Base-by-base conservation (phyloP, 2,113 vertebrate genomes). In the Phylloscopus whistleri region DNA sequence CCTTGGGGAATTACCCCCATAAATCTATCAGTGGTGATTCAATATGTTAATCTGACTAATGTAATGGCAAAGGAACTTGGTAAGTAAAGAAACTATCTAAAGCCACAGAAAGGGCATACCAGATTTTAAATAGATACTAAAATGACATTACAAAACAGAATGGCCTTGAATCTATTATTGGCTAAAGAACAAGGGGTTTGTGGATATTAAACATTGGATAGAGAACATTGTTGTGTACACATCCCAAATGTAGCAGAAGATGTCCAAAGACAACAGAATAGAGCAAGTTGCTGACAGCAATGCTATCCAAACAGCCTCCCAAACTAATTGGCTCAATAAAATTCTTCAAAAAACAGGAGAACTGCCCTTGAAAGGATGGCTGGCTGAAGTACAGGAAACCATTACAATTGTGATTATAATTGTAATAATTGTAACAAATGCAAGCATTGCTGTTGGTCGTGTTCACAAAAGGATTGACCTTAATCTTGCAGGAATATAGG, bases 391-490 rank as follows among this genome's bases (percentile, higher is more conserved):
- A 33, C 37, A 44, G 46, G 17, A 59, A 77, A 77, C 11, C 37
- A 52, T 26, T 44, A 27, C 14, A 77, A 77, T 10, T 17, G 31
- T 27, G 44, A 23, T 59, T n/a, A 44, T 59, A 59, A 44, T 15
- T 27, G 13, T 18, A 44, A 35, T 22, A 43, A 51, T 22, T 43
- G 24, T 22, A 41, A 62, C 8, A 39, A 19, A 62, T 20, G 11
- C 13, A 62, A 44, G 9, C 13, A 44, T 27, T 59, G 37, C 33
- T 52, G 22, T 5, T 59, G 21, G 6, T 37, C 0, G 0, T 43
- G 31, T 86, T 44, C 4, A 8, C 21, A 27, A 51, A 86, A 43
- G 9, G 31, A 51, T 12, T 43, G 13, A 22, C 17, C 4, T 21
- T 59, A 59, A 33, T 15, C 44, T 52, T 37, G 21, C 31, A 77